Base-by-base conservation (phyloP, 2,888 invertebrate species). In the Macrosoma leucophasiata region DNA sequence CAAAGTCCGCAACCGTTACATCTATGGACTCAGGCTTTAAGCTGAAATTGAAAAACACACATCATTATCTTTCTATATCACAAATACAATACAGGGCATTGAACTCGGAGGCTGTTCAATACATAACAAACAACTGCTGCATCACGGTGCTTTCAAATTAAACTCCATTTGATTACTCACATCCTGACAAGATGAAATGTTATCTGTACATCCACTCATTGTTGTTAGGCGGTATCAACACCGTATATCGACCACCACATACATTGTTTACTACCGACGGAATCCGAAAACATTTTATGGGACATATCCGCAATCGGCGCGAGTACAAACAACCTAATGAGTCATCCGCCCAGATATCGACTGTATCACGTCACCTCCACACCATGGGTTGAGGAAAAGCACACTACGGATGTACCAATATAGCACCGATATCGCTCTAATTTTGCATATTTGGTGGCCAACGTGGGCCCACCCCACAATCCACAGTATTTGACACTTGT, bases 21-120 rank as follows among this genome's bases (percentile, higher is more conserved):
- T 98, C 97, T 71, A 96, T 96, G 56, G 94, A 93, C 77, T 98
- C 98, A 49, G 94, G 92, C 88, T 98, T 98, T 73, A 92, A 91
- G 52, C 96, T 96, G 84, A 47, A 91, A 90, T 52, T 18, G 39
- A 50, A 50, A 39, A 35, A n/a, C n/a, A n/a, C n/a, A n/a, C n/a
- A 38, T 41, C 46, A 38, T 29, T 34, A 24, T 28, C 35, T 18
- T 19, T 12, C 1, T 5, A 18, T 18, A 18, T 8, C 5, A 18
- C 13, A 21, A 19, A 15, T 6, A 15, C 7, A 7, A 12, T 5
- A 15, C 9, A 22, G 14, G 14, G 24, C 8, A 14, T 12, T 22
- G 13, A 20, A 27, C 13, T 33, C 22, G 15, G 27, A 4, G n/a
- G 7, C n/a, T 27, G 27, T 22, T 28, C 22, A 22, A 13, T 33